Percentiles rank a stretch among this genome's conserved stretches.
These are phyloP conservation scores for Dermatophagoides farinae DNA, from an alignment of 1,140 invertebrate species.

Conservation along the genomic window DNA sequence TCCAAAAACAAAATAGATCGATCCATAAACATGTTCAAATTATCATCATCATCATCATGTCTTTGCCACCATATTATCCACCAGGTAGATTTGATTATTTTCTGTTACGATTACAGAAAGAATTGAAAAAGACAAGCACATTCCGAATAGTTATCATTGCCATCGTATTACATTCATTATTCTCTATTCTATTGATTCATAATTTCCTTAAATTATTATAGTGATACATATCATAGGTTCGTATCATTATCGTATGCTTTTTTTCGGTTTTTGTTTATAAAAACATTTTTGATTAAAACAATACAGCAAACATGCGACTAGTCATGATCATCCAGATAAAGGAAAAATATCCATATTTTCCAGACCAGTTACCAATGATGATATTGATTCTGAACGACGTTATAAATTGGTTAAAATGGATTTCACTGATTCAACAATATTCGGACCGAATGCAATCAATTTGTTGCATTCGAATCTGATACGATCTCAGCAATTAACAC, in stretches of 20 bases:
- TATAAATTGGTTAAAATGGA: neutral
- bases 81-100: neutral
- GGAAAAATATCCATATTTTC: constrained; percentile 5
- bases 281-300: neutral
- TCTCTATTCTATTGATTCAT: constrained; percentile 18
- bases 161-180: constrained; percentile 18
- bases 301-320: constrained; percentile 13
- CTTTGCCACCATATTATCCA: neutral
- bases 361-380: neutral
- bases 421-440: neutral
- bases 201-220: constrained; percentile 16
- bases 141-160: constrained; percentile 18
- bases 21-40: neutral
- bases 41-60: neutral
- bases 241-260: neutral
- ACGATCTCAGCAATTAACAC: constrained; percentile 13
- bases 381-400: neutral
- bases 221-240: constrained; percentile 14
- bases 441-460: constrained; percentile 15
- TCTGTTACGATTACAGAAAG: neutral
- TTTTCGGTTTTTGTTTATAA: neutral
- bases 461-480: constrained; percentile 16
- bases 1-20: neutral
- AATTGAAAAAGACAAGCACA: constrained; percentile 14
- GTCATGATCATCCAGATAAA: constrained; percentile 1